phyloP scores from a whole-genome alignment of 2,113 vertebrate genomes.

The Prolemur simus region DNA sequence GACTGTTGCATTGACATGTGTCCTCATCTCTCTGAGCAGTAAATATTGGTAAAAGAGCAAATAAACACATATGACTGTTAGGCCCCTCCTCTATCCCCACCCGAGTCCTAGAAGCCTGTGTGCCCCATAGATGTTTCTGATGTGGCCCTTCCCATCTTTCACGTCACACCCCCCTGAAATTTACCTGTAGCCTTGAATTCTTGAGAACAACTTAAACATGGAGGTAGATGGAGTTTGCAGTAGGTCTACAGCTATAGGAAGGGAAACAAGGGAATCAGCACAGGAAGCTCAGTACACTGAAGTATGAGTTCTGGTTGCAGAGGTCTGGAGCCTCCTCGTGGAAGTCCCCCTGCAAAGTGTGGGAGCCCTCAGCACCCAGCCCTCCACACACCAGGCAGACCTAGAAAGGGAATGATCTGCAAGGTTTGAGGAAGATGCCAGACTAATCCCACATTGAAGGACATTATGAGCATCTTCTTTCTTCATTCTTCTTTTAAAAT shows the following conservation, averaged over 20 bases:
- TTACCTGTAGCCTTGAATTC: not conserved
- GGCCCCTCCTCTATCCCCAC: not conserved
- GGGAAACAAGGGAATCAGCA: not conserved
- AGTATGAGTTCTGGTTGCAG: too few relatives aligned
- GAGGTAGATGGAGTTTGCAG: too few relatives aligned
- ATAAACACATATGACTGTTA: accelerated
- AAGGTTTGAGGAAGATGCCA: not conserved
- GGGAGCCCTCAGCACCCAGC: not conserved
- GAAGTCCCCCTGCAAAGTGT: not conserved
- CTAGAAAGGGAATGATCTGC: not conserved
- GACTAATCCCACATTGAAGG: not conserved
- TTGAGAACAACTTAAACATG: not conserved
- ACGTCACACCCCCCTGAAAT: not conserved
- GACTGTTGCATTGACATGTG: too few relatives aligned
- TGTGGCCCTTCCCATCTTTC: not conserved
- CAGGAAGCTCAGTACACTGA: not conserved
- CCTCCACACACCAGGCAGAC: not conserved
- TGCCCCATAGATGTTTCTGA: not conserved
- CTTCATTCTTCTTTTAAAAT: not conserved
- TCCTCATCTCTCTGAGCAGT: not conserved
- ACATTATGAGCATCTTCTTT: not conserved
- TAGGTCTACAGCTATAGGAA: not conserved
- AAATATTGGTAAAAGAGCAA: not conserved
- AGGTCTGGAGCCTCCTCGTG: not conserved
- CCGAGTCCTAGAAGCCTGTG: accelerated